Evolutionary conservation across 2,113 vertebrate genomes (phyloP).

Genomic region (Ginglymostoma cirratum): DNA sequence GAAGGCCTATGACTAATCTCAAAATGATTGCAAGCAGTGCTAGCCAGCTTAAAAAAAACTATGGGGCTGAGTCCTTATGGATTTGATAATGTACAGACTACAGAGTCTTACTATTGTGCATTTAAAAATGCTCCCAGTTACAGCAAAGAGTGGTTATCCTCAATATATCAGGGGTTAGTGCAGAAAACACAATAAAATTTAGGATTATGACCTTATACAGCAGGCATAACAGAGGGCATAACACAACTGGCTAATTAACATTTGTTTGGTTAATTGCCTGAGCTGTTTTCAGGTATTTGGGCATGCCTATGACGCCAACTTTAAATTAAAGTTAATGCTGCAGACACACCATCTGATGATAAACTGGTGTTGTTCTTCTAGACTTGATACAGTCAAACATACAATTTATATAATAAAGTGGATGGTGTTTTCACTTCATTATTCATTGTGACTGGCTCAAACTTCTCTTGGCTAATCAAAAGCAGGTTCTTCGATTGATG

Average conservation of each 20-base stretch:
- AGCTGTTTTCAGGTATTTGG: neutral
- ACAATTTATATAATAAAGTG: neutral
- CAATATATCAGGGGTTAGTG: neutral
- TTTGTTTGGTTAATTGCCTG: conserved; percentile 12
- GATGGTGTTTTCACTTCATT: neutral
- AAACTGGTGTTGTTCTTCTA: conserved; percentile 11
- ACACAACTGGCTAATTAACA: neutral
- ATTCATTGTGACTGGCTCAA: neutral
- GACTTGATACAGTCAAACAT: neutral
- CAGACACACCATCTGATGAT: neutral
- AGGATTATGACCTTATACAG: neutral
- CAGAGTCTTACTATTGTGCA: neutral
- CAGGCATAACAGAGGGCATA: neutral
- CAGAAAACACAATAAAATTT: neutral
- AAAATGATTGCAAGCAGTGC: neutral
- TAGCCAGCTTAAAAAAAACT: neutral
- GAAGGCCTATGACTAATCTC: neutral
- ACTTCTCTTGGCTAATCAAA: neutral
- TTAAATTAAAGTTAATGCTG: neutral
- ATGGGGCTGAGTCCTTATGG: neutral
- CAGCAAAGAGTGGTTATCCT: neutral
- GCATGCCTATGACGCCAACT: neutral
- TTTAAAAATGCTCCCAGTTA: neutral
- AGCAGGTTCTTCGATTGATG: neutral
- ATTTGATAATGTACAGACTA: neutral